phyloP scores from a whole-genome alignment of 2,113 vertebrate genomes.

The Bothrops jararaca region DNA sequence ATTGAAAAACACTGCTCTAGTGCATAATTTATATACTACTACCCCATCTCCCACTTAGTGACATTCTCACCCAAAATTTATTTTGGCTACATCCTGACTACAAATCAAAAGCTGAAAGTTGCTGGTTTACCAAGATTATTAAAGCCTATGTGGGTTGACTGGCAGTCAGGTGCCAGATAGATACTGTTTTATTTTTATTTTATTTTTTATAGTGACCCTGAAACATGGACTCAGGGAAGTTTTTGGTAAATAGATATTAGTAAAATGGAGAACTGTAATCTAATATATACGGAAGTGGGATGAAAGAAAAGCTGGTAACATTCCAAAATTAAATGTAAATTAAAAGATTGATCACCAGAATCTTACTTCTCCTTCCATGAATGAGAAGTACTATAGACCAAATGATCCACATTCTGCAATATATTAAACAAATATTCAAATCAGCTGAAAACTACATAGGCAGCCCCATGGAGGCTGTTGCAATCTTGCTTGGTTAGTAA shows the following conservation, averaged over 20 bases:
- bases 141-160: not conserved
- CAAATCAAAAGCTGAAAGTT: not conserved
- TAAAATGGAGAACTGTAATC: not conserved
- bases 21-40: not conserved
- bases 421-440: not conserved
- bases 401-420: not conserved
- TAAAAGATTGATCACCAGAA: not conserved
- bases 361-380: not conserved
- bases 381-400: not conserved
- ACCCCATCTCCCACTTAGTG: not conserved
- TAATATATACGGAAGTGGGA: not conserved
- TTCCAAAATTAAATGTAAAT: not conserved
- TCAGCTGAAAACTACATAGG: not conserved
- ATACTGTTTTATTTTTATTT: not conserved
- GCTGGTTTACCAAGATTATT: not conserved
- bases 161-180: not conserved
- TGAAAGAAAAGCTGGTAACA: not conserved
- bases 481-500: not conserved
- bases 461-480: not conserved
- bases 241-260: not conserved
- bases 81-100: not conserved
- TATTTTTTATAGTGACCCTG: not conserved
- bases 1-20: not conserved
- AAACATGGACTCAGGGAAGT: slow-evolving; percentile 15
- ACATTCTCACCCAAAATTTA: not conserved